Base-by-base conservation (phyloP, 2,797 vertebrate species). In the Monodelphis domestica region DNA sequence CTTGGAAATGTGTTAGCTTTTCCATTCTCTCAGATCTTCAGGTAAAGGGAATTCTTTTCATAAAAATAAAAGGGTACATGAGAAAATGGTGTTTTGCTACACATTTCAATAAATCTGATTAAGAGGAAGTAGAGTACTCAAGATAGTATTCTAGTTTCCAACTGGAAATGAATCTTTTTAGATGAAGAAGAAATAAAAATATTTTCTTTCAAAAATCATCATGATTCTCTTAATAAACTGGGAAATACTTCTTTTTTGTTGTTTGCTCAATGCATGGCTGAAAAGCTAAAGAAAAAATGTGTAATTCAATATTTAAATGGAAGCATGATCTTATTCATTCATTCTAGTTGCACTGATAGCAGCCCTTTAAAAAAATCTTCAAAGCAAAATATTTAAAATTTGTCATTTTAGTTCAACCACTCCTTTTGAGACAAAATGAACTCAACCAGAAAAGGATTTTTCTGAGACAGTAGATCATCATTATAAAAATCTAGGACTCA, bases 131-230 rank as follows among this genome's bases (percentile, higher is more conserved):
- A 15, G 90, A 17, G 26, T 54, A 92, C 52, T 93, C 89, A 54
- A 28, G 90, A 88, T 55, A 78, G 56, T 90, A 50, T 91, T 95
- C 95, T 94, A 53, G 33, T 54, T 45, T 92, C n/a, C 78, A 90
- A 45, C 94, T 95, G 10, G 56, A 91, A 92, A 52, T 93, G 78
- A 93, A 91, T 93, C 54, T 94, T 90, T 96, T 91, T 91, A 91
- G n/a, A 90, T 1, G 53, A 78, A 45, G 28, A 38, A 57, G 26
- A 87, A 92, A 56, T 53, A 28, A 84, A 4, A 52, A 51, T 94
- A 50, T 0, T 26, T 93, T 92, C 84, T 54, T 54, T 93, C 21
- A 92, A 14, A 21, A 96, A 91, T 17, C 87, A 21, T 17, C 24
- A 17, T 57, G 5, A 45, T 38, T n/a, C 21, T 93, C 1, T 57